Percentiles rank a stretch among this genome's conserved stretches.
These are phyloP conservation scores for Mesoclemmys tuberculata DNA, from an alignment of 2,113 vertebrate species.

Conservation along the genomic window DNA sequence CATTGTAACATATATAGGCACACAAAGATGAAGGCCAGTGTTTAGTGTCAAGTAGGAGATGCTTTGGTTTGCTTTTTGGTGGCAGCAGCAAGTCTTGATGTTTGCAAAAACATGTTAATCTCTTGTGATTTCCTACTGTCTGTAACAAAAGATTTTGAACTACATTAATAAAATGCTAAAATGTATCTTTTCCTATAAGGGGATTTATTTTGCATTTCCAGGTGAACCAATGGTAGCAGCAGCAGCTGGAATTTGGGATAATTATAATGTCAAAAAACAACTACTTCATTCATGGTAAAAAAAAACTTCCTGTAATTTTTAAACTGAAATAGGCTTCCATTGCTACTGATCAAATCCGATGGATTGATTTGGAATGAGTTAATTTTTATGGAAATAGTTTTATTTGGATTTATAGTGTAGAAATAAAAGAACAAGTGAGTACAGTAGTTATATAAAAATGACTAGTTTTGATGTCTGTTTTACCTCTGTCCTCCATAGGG, in stretches of 20 bases:
- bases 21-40: not conserved
- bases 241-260: slow-evolving; percentile 94
- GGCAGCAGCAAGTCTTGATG: not conserved
- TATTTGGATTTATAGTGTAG: not conserved
- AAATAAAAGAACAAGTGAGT: not conserved
- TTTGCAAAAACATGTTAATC: not conserved
- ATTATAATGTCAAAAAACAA: slow-evolving; percentile 98
- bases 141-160: not conserved
- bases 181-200: not conserved
- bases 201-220: slow-evolving; percentile 58
- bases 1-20: not conserved
- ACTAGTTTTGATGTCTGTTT: not conserved
- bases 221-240: slow-evolving; percentile 94
- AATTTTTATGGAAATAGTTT: fast-evolving
- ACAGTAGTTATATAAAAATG: not conserved
- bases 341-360: fast-evolving
- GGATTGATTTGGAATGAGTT: no score
- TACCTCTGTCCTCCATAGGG: not conserved
- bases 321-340: fast-evolving
- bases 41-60: not conserved
- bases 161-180: not conserved
- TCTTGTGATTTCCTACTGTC: not conserved
- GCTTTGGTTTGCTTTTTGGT: not conserved
- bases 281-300: slow-evolving; percentile 96
- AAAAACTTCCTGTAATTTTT: not conserved